Conservation (phyloP, 2,888 invertebrate genomes). For the Conistra vaccinii region DNA sequence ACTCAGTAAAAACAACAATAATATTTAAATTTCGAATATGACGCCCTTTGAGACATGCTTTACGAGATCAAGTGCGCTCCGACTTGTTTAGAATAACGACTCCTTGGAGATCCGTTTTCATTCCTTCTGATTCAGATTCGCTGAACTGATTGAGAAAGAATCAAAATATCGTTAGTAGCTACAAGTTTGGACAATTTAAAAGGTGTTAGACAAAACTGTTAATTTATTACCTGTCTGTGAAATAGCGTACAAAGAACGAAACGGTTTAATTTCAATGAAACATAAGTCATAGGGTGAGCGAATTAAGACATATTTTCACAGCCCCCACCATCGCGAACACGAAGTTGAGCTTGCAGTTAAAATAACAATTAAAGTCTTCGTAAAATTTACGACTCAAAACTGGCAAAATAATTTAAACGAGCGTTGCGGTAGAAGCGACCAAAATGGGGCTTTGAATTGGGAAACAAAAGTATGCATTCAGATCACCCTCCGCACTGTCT, state of each 20-base stretch:
- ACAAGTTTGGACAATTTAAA: slow-evolving; percentile 64
- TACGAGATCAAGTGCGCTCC: slow-evolving; percentile 68
- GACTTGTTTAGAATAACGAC: slow-evolving; percentile 69
- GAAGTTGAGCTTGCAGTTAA: slow-evolving; percentile 90
- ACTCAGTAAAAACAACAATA: slow-evolving; percentile 89
- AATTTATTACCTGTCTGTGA: slow-evolving; percentile 72
- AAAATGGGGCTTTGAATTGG: slow-evolving; percentile 85
- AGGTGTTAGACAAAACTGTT: slow-evolving; percentile 72
- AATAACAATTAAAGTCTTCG: slow-evolving; percentile 90
- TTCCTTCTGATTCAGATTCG: slow-evolving; percentile 44
- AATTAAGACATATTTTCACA: slow-evolving; percentile 90
- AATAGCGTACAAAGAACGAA: slow-evolving; percentile 72
- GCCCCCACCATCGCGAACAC: slow-evolving; percentile 80
- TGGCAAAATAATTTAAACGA: slow-evolving; percentile 89
- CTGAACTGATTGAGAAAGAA: slow-evolving; percentile 30
- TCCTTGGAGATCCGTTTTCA: slow-evolving; percentile 58
- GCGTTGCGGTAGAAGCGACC: slow-evolving; percentile 82
- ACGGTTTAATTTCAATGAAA: slow-evolving; percentile 83
- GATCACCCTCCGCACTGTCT: slow-evolving; percentile 78
- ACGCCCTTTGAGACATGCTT: slow-evolving; percentile 77
- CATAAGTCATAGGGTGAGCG: slow-evolving; percentile 88
- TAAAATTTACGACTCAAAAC: slow-evolving; percentile 90
- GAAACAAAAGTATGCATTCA: slow-evolving; percentile 87
- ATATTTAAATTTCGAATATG: slow-evolving; percentile 88
- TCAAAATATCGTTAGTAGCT: slow-evolving; percentile 31